Percentiles rank a stretch among this genome's conserved stretches.
phyloP scores from a whole-genome alignment of 2,888 invertebrate species.

The Liposcelis brunnea region DNA sequence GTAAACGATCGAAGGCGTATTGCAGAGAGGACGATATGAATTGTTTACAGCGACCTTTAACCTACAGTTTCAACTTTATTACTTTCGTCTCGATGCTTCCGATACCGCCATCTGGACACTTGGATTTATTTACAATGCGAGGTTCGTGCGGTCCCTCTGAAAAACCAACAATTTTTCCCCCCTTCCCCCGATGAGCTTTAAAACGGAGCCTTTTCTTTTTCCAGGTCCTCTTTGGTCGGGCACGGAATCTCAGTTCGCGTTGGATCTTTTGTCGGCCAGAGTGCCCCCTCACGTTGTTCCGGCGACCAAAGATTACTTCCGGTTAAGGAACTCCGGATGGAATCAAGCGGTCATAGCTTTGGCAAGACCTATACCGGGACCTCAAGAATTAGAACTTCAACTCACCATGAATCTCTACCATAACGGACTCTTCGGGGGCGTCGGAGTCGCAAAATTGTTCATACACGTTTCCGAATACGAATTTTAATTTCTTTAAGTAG shows the following conservation, averaged over 20 bases:
- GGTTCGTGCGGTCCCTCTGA: slow-evolving; percentile 53
- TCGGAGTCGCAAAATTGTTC: slow-evolving; percentile 68
- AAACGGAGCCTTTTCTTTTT: neutral
- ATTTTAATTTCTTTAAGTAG: too few relatives aligned
- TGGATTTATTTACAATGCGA: slow-evolving; percentile 75
- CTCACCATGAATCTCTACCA: slow-evolving; percentile 71
- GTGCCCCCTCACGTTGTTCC: slow-evolving; percentile 38
- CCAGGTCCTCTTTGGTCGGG: slow-evolving; percentile 23
- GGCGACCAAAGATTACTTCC: slow-evolving; percentile 27
- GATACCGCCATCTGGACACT: slow-evolving; percentile 41
- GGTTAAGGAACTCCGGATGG: slow-evolving; percentile 32
- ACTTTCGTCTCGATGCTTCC: slow-evolving; percentile 73
- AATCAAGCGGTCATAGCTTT: slow-evolving; percentile 64
- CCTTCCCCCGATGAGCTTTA: too few relatives aligned
- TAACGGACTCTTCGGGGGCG: slow-evolving; percentile 54
- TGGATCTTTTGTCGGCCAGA: slow-evolving; percentile 46
- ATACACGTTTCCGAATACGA: slow-evolving; percentile 73
- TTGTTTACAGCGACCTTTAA: slow-evolving; percentile 65
- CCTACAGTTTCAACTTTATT: slow-evolving; percentile 85
- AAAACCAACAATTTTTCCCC: too few relatives aligned
- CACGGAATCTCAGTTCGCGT: slow-evolving; percentile 53
- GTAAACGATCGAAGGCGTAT: slow-evolving; percentile 47
- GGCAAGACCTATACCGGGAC: slow-evolving; percentile 57
- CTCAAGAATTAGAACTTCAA: slow-evolving; percentile 79
- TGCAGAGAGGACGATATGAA: slow-evolving; percentile 55